Base-by-base conservation (phyloP, 2,797 vertebrate species). In the Notamacropus eugenii region DNA sequence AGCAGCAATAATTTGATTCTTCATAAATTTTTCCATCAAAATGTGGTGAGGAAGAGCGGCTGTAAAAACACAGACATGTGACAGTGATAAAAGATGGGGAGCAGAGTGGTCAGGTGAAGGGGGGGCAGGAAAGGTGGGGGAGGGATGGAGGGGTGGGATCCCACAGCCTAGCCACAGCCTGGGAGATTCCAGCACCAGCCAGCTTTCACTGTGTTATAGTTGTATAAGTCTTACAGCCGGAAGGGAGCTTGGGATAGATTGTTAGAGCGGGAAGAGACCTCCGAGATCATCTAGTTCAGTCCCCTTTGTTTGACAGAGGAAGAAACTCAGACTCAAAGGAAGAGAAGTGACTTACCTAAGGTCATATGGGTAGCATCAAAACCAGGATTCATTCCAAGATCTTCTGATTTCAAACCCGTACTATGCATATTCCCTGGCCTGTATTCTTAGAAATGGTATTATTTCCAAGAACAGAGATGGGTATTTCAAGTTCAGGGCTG, bases 21-120 rank as follows among this genome's bases (percentile, higher is more conserved):
- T 99, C 99, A 98, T 99, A 99, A 99, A 99, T 99, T 99, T 98
- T 98, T 98, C 98, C 99, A 99, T 99, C 99, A 99, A 98, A 98
- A 97, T 97, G 97, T 98, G 98, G 97, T 98, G 98, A 98, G 98
- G 95, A 98, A 97, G 97, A 98, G 98, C 98, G 97, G 98, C 98
- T 98, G 94, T 98, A 98, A 98, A 98, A 94, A 50, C 57, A 97
- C 97, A 95, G 92, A 97, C 93, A 4, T 96, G 74, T 96, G 98
- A 98, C 96, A 93, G 97, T 98, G 98, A 97, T 95, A 91, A 97
- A 98, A 97, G 96, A 74, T 93, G 92, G 96, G 93, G 54, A 97
- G 96, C 93, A 97, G 98, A 98, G 96, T 92, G 97, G 98, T 98
- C 98, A 98, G 98, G 98, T 93, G 98, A 57, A 56, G 46, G 96